phyloP scores from a whole-genome alignment of 2,888 invertebrate genomes.

The Toxonevra muliebris region DNA sequence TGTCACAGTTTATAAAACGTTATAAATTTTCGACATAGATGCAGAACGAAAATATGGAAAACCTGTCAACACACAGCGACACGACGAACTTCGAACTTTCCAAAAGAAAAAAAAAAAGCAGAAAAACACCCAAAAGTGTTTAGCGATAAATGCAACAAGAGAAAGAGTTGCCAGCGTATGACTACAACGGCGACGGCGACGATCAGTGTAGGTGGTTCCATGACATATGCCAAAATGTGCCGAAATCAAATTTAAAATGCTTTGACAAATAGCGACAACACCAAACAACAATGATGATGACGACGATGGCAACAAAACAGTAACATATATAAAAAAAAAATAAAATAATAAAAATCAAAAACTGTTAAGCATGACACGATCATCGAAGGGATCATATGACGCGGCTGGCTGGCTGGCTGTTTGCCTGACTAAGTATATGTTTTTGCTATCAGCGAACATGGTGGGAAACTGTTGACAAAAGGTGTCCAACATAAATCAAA shows the following conservation, averaged over 20 bases:
- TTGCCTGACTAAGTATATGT: too few relatives aligned
- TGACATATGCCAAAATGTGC: conserved; percentile 43
- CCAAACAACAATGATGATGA: neutral
- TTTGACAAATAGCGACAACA: conserved; percentile 48
- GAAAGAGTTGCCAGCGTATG: neutral
- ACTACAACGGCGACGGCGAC: conserved; percentile 1
- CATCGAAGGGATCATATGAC: conserved; percentile 26
- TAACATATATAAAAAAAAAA: too few relatives aligned
- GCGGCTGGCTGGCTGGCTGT: too few relatives aligned
- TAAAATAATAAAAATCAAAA: conserved; percentile 12
- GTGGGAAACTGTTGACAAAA: conserved; percentile 30
- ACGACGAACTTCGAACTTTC: conserved; percentile 36
- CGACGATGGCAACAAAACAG: neutral
- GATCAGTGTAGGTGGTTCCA: conserved; percentile 44
- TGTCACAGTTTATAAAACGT: conserved; percentile 28
- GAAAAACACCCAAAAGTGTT: conserved; percentile 4
- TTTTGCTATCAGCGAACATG: conserved; percentile 3
- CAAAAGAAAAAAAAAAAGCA: conserved; percentile 7
- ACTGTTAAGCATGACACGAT: conserved; percentile 35
- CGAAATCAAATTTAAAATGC: conserved; percentile 55
- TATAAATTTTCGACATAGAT: conserved; percentile 28
- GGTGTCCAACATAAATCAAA: conserved; percentile 40
- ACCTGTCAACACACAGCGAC: conserved; percentile 51
- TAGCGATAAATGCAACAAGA: too few relatives aligned
- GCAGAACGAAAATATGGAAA: conserved; percentile 38